Percentiles rank a stretch among this genome's conserved stretches.
Conservation (phyloP, 1,140 invertebrate genomes). For the Nasonia giraulti region DNA sequence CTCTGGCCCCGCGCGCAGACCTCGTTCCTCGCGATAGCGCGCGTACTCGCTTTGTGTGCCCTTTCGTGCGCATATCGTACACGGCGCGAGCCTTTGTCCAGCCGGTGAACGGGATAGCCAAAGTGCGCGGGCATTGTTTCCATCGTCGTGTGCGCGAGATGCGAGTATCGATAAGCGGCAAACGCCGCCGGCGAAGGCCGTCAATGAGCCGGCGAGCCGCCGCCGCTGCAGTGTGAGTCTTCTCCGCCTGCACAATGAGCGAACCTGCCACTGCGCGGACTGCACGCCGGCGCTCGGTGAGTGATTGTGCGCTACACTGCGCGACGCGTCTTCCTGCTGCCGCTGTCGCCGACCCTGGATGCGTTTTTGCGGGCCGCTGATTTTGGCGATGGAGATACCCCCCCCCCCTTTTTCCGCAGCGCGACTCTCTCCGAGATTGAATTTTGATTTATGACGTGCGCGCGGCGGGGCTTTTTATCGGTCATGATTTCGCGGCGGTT, state of each 20-base stretch:
- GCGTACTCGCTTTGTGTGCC: not conserved
- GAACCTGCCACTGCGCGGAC: not conserved
- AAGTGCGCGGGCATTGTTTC: no score
- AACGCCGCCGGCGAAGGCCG: not conserved
- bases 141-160: not conserved
- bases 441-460: not conserved
- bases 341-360: no score
- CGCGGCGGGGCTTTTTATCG: not conserved
- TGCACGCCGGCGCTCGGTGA: conserved; percentile 12
- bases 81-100: not conserved
- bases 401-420: not conserved
- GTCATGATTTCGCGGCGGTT: not conserved
- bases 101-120: no score
- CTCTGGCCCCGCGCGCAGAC: no score
- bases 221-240: not conserved
- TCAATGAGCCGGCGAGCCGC: not conserved
- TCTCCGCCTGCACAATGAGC: not conserved
- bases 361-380: not conserved
- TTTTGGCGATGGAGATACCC: not conserved
- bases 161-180: not conserved
- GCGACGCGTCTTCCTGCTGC: not conserved
- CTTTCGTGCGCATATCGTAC: not conserved
- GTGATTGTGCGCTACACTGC: not conserved
- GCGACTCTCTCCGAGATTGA: not conserved
- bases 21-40: not conserved